Percentiles rank a stretch among this genome's conserved stretches.
Conservation (phyloP, 1,140 invertebrate species). For the Drosophila seguyi region DNA sequence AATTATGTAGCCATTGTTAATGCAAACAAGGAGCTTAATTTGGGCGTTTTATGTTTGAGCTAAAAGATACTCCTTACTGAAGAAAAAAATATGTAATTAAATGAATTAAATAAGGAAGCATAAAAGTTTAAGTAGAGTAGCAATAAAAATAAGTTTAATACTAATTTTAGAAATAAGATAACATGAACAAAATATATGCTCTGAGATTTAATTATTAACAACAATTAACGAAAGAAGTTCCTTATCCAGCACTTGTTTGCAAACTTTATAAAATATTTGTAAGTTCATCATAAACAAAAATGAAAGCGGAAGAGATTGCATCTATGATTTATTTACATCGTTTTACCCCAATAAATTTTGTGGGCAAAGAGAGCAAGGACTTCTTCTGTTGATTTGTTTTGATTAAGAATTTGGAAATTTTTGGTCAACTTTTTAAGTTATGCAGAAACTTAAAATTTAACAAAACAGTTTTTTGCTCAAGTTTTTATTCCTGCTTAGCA, state of each 20-base stretch:
- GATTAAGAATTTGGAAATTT: slow-evolving; percentile 13
- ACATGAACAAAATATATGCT: background rate
- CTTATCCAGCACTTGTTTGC: background rate
- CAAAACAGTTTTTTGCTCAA: slow-evolving; percentile 17
- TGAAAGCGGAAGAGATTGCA: background rate
- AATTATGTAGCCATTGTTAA: slow-evolving; percentile 64
- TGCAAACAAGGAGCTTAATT: slow-evolving; percentile 22
- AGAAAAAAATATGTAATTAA: no score
- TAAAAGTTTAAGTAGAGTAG: background rate
- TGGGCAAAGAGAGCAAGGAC: background rate
- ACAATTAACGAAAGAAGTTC: no score
- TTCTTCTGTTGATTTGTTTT: slow-evolving; percentile 12
- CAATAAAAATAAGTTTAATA: no score
- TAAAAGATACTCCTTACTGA: background rate
- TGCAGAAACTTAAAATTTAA: slow-evolving; percentile 27
- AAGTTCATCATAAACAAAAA: background rate
- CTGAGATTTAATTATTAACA: background rate
- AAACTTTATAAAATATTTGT: slow-evolving; percentile 4
- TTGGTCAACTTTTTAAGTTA: slow-evolving; percentile 22
- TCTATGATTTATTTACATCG: slow-evolving; percentile 15
- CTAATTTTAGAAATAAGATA: no score
- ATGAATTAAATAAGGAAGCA: no score
- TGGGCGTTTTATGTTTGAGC: background rate
- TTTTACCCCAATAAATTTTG: background rate
- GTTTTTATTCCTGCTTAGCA: slow-evolving; percentile 20